Conservation (phyloP, 2,888 invertebrate genomes). For the Acanthosepion lycidas region DNA sequence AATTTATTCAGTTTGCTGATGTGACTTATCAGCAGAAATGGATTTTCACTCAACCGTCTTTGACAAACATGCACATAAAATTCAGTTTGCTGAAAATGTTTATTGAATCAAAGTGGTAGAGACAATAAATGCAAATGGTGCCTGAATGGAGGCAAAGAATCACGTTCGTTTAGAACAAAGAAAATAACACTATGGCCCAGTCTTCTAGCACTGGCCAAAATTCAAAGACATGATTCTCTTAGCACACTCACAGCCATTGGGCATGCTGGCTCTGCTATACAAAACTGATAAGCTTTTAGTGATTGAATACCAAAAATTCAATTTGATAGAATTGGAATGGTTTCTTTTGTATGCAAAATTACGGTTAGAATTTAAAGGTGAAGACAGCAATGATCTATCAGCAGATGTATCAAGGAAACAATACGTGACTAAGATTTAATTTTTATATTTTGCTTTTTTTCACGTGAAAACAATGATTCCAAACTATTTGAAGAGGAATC, state of each 20-base stretch:
- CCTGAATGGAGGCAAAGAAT: neutral
- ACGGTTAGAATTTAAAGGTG: neutral
- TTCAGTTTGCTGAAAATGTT: neutral
- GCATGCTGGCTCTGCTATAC: neutral
- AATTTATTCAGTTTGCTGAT: neutral
- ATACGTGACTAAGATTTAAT: neutral
- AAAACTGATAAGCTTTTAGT: neutral
- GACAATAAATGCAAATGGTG: neutral
- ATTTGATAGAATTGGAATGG: neutral
- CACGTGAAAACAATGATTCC: neutral
- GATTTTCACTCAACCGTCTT: neutral
- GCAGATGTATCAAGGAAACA: neutral
- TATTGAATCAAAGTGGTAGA: neutral
- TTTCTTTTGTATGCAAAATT: neutral
- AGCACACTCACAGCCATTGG: neutral
- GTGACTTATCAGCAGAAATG: neutral
- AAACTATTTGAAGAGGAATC: too few species aligned
- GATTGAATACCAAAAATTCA: neutral
- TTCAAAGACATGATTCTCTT: neutral
- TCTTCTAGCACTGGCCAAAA: neutral
- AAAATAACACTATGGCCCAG: neutral
- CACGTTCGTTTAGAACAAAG: neutral
- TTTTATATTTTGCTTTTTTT: neutral
- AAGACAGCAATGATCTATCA: neutral
- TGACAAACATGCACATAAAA: neutral